Conservation (phyloP, 1,140 invertebrate species). For the Solenopsis invicta region DNA sequence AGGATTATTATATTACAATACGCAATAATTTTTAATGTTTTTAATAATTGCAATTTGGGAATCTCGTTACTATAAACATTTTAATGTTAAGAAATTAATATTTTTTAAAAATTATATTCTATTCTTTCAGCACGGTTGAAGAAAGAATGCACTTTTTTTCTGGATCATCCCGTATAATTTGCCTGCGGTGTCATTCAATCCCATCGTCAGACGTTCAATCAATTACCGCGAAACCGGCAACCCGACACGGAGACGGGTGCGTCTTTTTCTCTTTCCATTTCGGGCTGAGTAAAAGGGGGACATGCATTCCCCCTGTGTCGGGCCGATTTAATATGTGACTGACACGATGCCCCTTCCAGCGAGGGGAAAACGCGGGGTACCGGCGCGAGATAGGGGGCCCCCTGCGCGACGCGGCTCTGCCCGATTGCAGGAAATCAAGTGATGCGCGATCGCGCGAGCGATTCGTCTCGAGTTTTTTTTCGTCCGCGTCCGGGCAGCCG, state of each 20-base stretch:
- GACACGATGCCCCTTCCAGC: constrained; percentile 11
- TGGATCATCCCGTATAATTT: background rate
- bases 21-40: too few relatives aligned
- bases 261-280: background rate
- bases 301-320: background rate
- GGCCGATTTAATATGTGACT: constrained; percentile 66
- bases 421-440: constrained; percentile 63
- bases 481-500: constrained; percentile 36
- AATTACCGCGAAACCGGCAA: constrained; percentile 18
- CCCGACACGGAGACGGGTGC: background rate
- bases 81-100: background rate
- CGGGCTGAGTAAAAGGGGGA: background rate
- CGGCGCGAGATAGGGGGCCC: background rate
- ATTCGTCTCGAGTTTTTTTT: constrained; percentile 72
- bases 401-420: background rate
- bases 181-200: constrained; percentile 5
- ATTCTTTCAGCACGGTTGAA: background rate
- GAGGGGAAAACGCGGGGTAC: background rate
- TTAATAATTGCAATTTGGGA: background rate
- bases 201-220: constrained; percentile 5
- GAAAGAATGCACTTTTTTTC: background rate
- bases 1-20: too few relatives aligned
- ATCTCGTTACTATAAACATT: background rate
- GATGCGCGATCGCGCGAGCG: constrained; percentile 67
- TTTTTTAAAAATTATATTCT: too few relatives aligned